Evolutionary conservation across 1,140 invertebrate genomes (phyloP).

Genomic region (Anadara kagoshimensis): DNA sequence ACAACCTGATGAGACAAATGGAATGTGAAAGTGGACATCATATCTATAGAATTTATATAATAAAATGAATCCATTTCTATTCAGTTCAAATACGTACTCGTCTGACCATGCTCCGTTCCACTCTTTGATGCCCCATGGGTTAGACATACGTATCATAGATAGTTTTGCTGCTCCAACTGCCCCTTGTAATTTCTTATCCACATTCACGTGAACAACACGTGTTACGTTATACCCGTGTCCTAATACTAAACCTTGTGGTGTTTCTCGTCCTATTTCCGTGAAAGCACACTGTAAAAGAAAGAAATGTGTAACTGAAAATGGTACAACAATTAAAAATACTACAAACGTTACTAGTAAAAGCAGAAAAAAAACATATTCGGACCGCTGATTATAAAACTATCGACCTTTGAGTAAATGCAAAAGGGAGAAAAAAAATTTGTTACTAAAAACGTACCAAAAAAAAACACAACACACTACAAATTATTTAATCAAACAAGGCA

Average conservation of each 20-base stretch:
- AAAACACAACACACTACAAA: no score
- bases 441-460: no score
- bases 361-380: no score
- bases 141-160: constrained; percentile 76
- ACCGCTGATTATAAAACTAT: no score
- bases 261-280: constrained; percentile 46
- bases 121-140: constrained; percentile 80
- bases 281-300: constrained; percentile 48
- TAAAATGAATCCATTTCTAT: no score
- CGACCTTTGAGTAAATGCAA: background rate
- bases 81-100: constrained; percentile 50
- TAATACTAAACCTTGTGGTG: constrained; percentile 77
- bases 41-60: no score
- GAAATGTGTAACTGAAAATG: no score
- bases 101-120: constrained; percentile 82
- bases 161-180: constrained; percentile 51
- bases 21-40: no score
- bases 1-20: no score
- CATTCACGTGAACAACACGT: constrained; percentile 70
- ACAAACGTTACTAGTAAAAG: background rate
- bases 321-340: background rate
- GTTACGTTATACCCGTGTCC: constrained; percentile 85
- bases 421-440: background rate
- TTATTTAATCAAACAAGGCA: no score
- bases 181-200: constrained; percentile 81